phyloP scores from a whole-genome alignment of 2,888 invertebrate species.

The Mactromeris polynyma region DNA sequence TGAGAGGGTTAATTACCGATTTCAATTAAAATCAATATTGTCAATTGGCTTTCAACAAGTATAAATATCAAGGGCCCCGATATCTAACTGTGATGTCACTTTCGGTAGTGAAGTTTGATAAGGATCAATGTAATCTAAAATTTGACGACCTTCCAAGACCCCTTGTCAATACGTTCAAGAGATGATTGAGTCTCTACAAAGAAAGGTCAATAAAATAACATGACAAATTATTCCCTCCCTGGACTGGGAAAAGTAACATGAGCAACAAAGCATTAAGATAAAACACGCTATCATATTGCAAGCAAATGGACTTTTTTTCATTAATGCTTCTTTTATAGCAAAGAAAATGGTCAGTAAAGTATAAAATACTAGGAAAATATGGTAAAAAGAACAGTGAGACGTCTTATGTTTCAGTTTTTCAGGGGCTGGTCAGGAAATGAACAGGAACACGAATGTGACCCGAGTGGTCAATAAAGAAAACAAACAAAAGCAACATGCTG shows the following conservation, averaged over 20 bases:
- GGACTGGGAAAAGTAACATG: not conserved
- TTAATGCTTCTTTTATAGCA: slow-evolving; percentile 6
- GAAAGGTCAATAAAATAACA: not conserved
- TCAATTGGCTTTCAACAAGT: slow-evolving; percentile 10
- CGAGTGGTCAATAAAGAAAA: not conserved
- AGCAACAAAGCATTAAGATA: not conserved
- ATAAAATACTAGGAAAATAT: not conserved
- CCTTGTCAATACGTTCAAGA: slow-evolving; percentile 27
- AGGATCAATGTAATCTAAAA: not conserved
- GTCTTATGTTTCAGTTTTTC: not conserved
- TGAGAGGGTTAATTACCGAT: slow-evolving; percentile 38
- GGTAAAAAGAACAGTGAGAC: not conserved
- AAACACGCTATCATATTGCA: not conserved
- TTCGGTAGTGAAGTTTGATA: slow-evolving; percentile 28
- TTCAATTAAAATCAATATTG: slow-evolving; percentile 35
- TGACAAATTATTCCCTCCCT: slow-evolving; percentile 30
- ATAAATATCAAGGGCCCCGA: not conserved
- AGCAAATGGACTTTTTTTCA: slow-evolving; percentile 11
- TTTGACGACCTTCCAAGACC: not conserved
- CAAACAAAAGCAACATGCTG: not conserved
- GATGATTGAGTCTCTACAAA: slow-evolving; percentile 17
- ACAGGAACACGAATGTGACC: not conserved
- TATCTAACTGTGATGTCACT: slow-evolving; percentile 8
- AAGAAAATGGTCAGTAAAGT: not conserved
- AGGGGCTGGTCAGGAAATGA: not conserved